Evolutionary conservation across 2,888 invertebrate species (phyloP).

Genomic region (Agriopis aurantiaria): DNA sequence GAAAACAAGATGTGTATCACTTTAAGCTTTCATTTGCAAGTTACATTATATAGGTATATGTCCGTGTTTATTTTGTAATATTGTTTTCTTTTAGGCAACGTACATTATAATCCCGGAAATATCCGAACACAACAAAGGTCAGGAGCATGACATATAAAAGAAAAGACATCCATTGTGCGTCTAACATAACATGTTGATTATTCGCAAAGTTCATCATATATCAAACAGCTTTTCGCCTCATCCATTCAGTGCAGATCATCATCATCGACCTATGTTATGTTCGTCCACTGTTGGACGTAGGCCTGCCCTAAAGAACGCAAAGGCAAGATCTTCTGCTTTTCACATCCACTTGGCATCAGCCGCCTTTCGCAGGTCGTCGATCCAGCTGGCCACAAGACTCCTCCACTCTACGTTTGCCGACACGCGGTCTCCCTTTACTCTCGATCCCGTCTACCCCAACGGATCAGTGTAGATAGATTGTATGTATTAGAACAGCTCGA

Average conservation of each 20-base stretch:
- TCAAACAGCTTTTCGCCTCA: constrained; percentile 11
- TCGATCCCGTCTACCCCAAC: no score
- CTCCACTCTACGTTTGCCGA: no score
- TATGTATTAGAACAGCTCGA: neutral
- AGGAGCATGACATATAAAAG: constrained; percentile 3
- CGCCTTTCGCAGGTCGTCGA: no score
- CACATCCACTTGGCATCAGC: no score
- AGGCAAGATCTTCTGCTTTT: no score
- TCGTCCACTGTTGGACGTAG: no score
- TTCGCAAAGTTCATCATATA: constrained; percentile 8
- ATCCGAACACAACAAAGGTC: constrained; percentile 1
- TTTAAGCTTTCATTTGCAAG: constrained; percentile 25
- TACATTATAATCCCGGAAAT: neutral
- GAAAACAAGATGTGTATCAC: constrained; percentile 28
- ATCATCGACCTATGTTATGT: no score
- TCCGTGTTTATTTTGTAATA: constrained; percentile 1
- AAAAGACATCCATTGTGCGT: neutral
- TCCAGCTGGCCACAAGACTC: no score
- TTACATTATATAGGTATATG: neutral
- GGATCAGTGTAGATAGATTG: no score
- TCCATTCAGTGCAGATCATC: neutral
- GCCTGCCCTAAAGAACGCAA: no score
- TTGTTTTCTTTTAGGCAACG: neutral
- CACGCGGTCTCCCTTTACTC: no score
- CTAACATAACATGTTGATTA: constrained; percentile 4